Evolutionary conservation across 2,113 vertebrate species (phyloP).

Genomic region (Sinocyclocheilus anshuiensis): DNA sequence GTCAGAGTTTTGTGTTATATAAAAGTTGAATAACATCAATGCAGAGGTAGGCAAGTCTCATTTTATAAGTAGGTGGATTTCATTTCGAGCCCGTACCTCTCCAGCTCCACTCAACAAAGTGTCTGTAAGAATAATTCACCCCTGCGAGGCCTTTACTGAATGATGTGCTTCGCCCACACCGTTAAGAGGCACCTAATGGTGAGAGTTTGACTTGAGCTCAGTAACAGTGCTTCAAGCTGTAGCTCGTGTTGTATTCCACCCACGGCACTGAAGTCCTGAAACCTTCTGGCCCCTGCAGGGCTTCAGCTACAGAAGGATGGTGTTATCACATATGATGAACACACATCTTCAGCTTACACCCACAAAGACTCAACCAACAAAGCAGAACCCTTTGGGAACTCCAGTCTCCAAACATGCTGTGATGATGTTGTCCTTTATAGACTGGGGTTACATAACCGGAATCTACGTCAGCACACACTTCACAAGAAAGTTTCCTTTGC

Average conservation of each 20-base stretch:
- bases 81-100: slow-evolving; percentile 59
- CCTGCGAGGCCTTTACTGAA: slow-evolving; percentile 46
- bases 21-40: slow-evolving; percentile 73
- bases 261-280: slow-evolving; percentile 34
- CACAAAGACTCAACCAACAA: slow-evolving; percentile 37
- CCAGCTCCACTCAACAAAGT: slow-evolving; percentile 44
- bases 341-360: slow-evolving; percentile 47
- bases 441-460: slow-evolving; percentile 41
- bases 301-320: slow-evolving; percentile 18
- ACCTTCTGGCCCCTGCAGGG: slow-evolving; percentile 38
- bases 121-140: slow-evolving; percentile 69
- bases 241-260: slow-evolving; percentile 47
- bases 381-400: slow-evolving; percentile 38
- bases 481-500: slow-evolving; percentile 30
- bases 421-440: slow-evolving; percentile 23
- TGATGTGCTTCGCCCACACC: slow-evolving; percentile 49
- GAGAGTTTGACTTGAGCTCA: slow-evolving; percentile 42
- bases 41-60: slow-evolving; percentile 56
- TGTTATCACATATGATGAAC: slow-evolving; percentile 34
- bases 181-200: slow-evolving; percentile 54
- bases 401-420: slow-evolving; percentile 34
- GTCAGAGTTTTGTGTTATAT: slow-evolving; percentile 64
- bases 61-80: slow-evolving; percentile 68
- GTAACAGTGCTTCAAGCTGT: slow-evolving; percentile 36
- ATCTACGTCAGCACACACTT: slow-evolving; percentile 15